Evolutionary conservation across 1,140 invertebrate species (phyloP), one percentile per base, ranked within the genome.

Genomic region (Ridgeia piscesae): DNA sequence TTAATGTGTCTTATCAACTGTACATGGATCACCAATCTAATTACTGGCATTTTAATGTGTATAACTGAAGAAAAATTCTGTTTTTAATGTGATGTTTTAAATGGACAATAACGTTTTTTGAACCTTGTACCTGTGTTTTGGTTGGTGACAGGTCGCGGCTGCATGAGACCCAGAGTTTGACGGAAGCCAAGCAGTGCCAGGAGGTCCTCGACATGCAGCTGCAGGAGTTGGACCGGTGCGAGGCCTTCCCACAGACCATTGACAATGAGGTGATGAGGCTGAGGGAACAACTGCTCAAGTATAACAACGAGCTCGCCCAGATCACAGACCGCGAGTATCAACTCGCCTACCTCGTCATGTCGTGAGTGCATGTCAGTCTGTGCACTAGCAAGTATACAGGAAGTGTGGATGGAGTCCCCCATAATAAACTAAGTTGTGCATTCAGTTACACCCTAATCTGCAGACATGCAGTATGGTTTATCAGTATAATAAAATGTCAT

Each of bases 191-290:
- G 92, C 93, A 95, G 34, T 94, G 92, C 77, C 93, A 95, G 27
- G 92, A 94, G 35, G 93, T 94, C 89, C 92, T 96, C 0, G 95
- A 96, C 31, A 93, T 93, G 91, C 95, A 96, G 89, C 92, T 94
- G 89, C 91, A 89, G 34, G 95, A 95, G 88, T 93, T 96, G 33
- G 95, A 96, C 88, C 94, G 95, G 93, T 95, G 94, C 92, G 95
- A 96, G 92, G 95, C 95, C 48, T 96, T 96, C 92, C 96, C 96
- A 11, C 95, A 96, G 34, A 94, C 94, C 50, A 94, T 94, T 48
- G 95, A 95, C 92, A 95, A 95, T 34, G 96, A 96, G 91, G 95
- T 95, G 0, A 94, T 94, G 1, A 96, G 95, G 92, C 92, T 96
- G 48, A 93, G 96, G 90, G 91, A 91, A 33, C 34, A 42, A 21